Percentiles rank a stretch among this genome's conserved stretches.
These are phyloP conservation scores for Drosophila niveifrons DNA, from an alignment of 2,888 invertebrate genomes.

Conservation along the genomic window DNA sequence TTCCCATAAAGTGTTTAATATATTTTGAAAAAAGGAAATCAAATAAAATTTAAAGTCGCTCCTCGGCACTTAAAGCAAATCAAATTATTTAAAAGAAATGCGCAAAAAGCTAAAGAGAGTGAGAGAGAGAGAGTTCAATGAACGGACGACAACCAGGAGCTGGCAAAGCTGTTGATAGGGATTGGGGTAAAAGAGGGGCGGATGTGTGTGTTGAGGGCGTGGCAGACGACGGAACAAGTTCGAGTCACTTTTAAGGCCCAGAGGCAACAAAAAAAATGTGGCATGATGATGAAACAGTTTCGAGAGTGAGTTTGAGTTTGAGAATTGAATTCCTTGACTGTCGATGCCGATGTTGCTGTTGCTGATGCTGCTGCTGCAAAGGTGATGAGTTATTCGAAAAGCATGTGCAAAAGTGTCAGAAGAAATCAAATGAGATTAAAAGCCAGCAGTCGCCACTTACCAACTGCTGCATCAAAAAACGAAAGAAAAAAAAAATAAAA, in stretches of 20 bases:
- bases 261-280: conserved; percentile 22
- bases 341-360: not conserved
- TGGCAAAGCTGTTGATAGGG: conserved; percentile 21
- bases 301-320: conserved; percentile 20
- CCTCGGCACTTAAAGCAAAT: conserved; percentile 35
- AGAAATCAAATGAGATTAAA: conserved; percentile 75
- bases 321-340: conserved; percentile 41
- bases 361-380: conserved; percentile 10
- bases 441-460: not conserved
- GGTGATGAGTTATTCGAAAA: conserved; percentile 78
- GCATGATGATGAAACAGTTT: conserved; percentile 61
- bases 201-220: not conserved
- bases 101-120: conserved; percentile 3
- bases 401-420: conserved; percentile 78
- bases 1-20: too few species aligned
- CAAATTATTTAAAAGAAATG: conserved; percentile 44
- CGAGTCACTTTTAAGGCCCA: conserved; percentile 16
- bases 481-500: conserved; percentile 6
- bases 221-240: conserved; percentile 46
- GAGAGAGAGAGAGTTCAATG: conserved; percentile 65
- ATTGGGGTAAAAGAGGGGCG: conserved; percentile 20
- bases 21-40: too few species aligned
- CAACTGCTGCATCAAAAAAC: not conserved
- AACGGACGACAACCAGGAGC: conserved; percentile 54
- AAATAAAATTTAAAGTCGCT: conserved; percentile 29